phyloP scores from a whole-genome alignment of 2,888 invertebrate genomes.

The Aricia artaxerxes region DNA sequence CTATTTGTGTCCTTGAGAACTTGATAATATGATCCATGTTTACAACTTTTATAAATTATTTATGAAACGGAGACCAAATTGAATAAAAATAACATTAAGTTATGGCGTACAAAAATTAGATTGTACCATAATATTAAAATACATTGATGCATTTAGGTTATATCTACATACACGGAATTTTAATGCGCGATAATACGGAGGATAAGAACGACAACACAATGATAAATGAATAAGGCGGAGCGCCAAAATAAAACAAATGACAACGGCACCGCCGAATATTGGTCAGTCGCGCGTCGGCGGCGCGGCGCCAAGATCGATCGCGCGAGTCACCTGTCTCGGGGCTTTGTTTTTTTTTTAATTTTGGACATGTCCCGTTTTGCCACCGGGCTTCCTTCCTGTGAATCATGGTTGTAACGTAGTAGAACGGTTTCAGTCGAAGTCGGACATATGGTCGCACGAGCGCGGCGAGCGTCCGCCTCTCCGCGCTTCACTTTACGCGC shows the following conservation, averaged over 20 bases:
- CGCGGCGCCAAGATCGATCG: slow-evolving; percentile 72
- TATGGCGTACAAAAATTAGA: not conserved
- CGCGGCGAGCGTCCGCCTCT: slow-evolving; percentile 49
- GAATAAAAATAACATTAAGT: not conserved
- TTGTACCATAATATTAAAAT: not conserved
- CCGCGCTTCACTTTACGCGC: slow-evolving; percentile 36
- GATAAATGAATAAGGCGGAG: slow-evolving; percentile 39
- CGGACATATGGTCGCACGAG: slow-evolving; percentile 53
- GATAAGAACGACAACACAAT: slow-evolving; percentile 35
- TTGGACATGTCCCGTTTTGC: slow-evolving; percentile 70
- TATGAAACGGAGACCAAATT: not conserved
- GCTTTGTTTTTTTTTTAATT: slow-evolving; percentile 54
- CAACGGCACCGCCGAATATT: slow-evolving; percentile 55
- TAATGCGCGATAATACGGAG: slow-evolving; percentile 18
- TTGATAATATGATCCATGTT: not conserved
- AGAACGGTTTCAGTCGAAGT: slow-evolving; percentile 62
- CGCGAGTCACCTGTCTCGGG: slow-evolving; percentile 58
- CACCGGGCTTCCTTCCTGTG: slow-evolving; percentile 69
- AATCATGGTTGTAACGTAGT: slow-evolving; percentile 63
- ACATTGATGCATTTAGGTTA: not conserved
- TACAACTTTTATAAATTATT: not conserved
- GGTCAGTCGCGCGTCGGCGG: slow-evolving; percentile 66
- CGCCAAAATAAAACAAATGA: slow-evolving; percentile 44
- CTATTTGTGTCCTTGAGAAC: not conserved
- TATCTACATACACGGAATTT: slow-evolving; percentile 20